Conservation (phyloP, 2,888 invertebrate species). For the Lumbricus terrestris region DNA sequence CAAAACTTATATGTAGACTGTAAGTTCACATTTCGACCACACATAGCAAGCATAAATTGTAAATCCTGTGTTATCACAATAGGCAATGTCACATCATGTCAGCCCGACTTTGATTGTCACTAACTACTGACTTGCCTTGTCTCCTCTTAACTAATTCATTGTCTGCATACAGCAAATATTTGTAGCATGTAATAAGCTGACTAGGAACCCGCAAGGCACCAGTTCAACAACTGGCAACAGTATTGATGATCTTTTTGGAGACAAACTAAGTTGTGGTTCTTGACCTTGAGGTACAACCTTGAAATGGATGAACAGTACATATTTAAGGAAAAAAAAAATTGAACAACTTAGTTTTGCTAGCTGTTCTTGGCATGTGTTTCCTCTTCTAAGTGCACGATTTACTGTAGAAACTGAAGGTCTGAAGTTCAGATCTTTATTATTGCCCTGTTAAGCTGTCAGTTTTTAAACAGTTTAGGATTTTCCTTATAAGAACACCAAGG, state of each 20-base stretch:
- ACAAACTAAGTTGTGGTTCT: neutral
- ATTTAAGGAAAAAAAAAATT: neutral
- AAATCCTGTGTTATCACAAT: too few species aligned
- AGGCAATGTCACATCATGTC: too few species aligned
- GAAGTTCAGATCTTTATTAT: neutral
- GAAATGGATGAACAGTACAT: neutral
- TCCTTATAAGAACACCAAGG: neutral
- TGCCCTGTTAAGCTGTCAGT: neutral
- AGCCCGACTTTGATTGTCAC: too few species aligned
- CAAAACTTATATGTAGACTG: too few species aligned
- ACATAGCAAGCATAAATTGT: too few species aligned
- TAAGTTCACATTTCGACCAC: neutral
- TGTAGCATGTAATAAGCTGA: neutral
- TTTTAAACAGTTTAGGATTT: too few species aligned
- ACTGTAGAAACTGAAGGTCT: neutral
- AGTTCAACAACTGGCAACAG: neutral
- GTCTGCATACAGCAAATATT: constrained; percentile 5
- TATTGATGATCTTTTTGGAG: neutral
- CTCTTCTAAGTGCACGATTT: too few species aligned
- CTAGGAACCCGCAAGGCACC: neutral
- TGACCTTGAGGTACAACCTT: neutral
- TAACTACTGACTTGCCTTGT: too few species aligned
- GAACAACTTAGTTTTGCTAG: too few species aligned
- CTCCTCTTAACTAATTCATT: too few species aligned
- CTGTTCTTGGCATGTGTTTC: too few species aligned